phyloP scores from a whole-genome alignment of 2,113 vertebrate species.

The Porphyrio hochstetteri region DNA sequence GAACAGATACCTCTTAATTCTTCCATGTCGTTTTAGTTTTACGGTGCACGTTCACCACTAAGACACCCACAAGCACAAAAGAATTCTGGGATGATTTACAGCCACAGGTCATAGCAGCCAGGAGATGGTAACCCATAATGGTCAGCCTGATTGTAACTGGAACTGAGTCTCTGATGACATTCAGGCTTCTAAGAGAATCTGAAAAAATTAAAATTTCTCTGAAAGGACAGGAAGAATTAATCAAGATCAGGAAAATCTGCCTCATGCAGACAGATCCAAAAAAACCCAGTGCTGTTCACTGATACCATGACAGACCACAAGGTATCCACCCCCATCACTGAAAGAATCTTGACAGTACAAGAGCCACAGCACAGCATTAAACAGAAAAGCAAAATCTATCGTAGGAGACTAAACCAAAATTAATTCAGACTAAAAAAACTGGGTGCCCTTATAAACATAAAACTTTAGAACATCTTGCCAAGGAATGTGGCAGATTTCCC shows the following conservation, averaged over 20 bases:
- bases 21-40: background rate
- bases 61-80: background rate
- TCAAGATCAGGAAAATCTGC: background rate
- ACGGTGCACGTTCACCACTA: background rate
- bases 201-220: background rate
- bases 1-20: background rate
- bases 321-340: background rate
- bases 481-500: background rate
- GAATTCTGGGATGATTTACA: background rate
- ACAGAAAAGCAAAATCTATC: background rate
- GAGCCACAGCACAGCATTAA: background rate
- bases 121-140: fast-evolving
- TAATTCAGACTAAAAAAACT: background rate
- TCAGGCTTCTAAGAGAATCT: background rate
- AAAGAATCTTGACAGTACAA: background rate
- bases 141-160: fast-evolving
- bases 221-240: background rate
- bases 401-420: background rate
- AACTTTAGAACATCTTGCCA: slow-evolving; percentile 18
- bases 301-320: background rate
- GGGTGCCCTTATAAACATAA: background rate
- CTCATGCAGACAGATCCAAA: background rate
- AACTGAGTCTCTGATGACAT: background rate
- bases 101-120: fast-evolving
- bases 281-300: background rate